Base-by-base conservation (phyloP, 2,888 invertebrate genomes). In the Hyposoter dolosus region DNA sequence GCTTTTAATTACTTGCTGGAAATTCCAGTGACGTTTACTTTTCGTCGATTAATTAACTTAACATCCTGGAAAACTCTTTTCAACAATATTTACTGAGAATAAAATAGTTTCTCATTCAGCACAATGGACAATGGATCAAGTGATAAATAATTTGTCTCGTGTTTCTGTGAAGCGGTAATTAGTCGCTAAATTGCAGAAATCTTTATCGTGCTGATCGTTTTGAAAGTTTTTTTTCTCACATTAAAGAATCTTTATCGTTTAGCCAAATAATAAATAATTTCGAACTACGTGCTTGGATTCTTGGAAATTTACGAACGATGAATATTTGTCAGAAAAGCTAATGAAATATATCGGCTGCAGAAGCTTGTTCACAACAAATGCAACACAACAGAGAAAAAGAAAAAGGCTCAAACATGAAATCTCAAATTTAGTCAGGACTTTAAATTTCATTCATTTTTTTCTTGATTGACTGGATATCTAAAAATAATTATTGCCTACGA, bases 121-220 rank as follows among this genome's bases (percentile, higher is more conserved):
- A 60, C 35, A 56, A 28, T 23, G 35, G 17, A 56, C 12, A 23
- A 60, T 32, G 15, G 32, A 66, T 66, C 40, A 19, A 40, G n/a
- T n/a, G 35, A 19, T 40, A 40, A 66, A 66, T 66, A 40, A 66
- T 66, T 40, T 66, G 40, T 40, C 19, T 28, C n/a, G 17, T 10
- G 40, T 40, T 66, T 66, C 4, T 40, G n/a, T 40, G 66, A 66
- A 66, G n/a, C 9, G 40, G 66, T 40, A 35, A 40, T 66, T 66
- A 66, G 66, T n/a, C 9, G n/a, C 66, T 40, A 66, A 66, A 40
- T 35, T 66, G 40, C 40, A 66, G 40, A 66, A 66, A 40, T 40
- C 5, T 10, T 66, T 40, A 40, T 66, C 19, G 19, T 3, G n/a
- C n/a, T 40, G 3, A 40, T 66, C 40, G 28, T 60, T 40, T 66